These are phyloP conservation scores for Lepidocyrtinus sp. DNA, from an alignment of 2,888 invertebrate species.

Conservation along the genomic window DNA sequence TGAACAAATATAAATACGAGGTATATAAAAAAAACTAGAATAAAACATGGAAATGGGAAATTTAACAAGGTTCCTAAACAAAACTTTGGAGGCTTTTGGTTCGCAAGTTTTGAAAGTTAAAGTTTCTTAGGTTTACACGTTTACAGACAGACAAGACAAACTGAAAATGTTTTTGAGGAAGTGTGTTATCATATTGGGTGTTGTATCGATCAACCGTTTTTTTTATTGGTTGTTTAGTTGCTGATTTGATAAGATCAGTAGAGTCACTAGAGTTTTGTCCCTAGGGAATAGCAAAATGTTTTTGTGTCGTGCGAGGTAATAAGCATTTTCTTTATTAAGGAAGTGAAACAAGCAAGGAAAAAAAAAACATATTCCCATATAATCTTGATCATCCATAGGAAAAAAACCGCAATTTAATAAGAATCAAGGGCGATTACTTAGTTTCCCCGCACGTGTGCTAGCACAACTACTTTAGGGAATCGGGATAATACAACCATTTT, in stretches of 20 bases:
- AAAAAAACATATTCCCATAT: not conserved
- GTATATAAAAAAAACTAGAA: not conserved
- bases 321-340: not conserved
- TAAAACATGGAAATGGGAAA: too few species aligned
- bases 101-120: not conserved
- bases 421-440: not conserved
- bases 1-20: not conserved
- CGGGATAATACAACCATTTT: not conserved
- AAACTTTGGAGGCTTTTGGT: not conserved
- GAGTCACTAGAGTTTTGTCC: not conserved
- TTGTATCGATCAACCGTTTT: not conserved
- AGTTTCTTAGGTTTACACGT: not conserved
- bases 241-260: not conserved
- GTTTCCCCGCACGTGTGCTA: not conserved
- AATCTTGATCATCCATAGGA: not conserved
- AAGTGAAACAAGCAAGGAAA: not conserved
- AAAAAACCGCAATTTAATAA: not conserved
- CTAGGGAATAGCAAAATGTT: not conserved
- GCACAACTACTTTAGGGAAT: not conserved
- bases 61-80: too few species aligned
- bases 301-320: not conserved
- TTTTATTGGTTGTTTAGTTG: not conserved
- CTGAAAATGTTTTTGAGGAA: not conserved
- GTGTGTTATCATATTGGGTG: not conserved
- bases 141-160: not conserved